phyloP scores from a whole-genome alignment of 1,140 invertebrate genomes.

The Apis cerana region DNA sequence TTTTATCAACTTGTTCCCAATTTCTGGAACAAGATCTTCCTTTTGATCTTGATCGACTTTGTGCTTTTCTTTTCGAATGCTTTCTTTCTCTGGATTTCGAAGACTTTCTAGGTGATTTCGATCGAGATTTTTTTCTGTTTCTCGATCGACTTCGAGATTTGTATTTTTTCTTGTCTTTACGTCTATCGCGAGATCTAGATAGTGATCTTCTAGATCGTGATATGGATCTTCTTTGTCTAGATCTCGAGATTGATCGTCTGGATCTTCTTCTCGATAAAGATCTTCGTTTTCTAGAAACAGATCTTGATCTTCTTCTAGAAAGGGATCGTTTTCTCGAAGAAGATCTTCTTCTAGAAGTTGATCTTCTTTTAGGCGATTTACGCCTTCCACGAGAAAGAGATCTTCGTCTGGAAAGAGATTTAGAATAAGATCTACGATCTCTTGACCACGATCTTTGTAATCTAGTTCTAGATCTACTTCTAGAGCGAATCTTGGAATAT shows the following conservation, averaged over 20 bases:
- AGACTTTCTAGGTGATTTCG: slow-evolving; percentile 65
- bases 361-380: slow-evolving; percentile 65
- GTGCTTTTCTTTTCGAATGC: slow-evolving; percentile 68
- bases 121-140: slow-evolving; percentile 69
- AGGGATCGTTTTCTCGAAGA: slow-evolving; percentile 69
- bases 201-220: slow-evolving; percentile 71
- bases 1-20: slow-evolving; percentile 75
- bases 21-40: slow-evolving; percentile 72
- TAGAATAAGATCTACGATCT: slow-evolving; percentile 61
- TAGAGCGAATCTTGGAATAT: slow-evolving; percentile 74
- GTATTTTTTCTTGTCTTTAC: slow-evolving; percentile 77
- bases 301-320: slow-evolving; percentile 67
- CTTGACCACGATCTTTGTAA: slow-evolving; percentile 60
- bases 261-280: slow-evolving; percentile 65
- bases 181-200: slow-evolving; percentile 71
- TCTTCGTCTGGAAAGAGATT: slow-evolving; percentile 71
- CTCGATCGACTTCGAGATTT: slow-evolving; percentile 72
- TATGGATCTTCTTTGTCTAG: slow-evolving; percentile 61
- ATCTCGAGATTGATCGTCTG: slow-evolving; percentile 72
- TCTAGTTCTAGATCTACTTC: slow-evolving; percentile 70
- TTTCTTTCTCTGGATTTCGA: slow-evolving; percentile 75
- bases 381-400: slow-evolving; percentile 68
- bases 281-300: slow-evolving; percentile 58
- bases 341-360: slow-evolving; percentile 69
- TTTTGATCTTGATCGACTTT: slow-evolving; percentile 73